Conservation (phyloP, 2,888 invertebrate genomes). For the Drosophila eohydei region DNA sequence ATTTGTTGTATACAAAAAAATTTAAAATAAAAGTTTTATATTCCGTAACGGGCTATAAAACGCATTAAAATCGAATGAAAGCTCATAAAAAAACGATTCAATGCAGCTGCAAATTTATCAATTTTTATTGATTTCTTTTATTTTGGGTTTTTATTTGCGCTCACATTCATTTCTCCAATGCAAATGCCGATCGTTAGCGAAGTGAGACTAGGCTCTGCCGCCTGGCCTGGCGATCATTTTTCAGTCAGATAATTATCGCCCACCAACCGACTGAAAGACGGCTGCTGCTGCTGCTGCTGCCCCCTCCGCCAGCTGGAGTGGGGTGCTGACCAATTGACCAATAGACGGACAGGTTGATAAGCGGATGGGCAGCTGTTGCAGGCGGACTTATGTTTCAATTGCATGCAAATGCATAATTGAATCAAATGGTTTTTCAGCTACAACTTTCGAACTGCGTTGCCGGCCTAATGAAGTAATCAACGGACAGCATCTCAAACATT, state of each 20-base stretch:
- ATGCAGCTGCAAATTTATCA: conserved; percentile 52
- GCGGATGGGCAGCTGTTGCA: conserved; percentile 58
- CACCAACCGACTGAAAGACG: conserved; percentile 54
- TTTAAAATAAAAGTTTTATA: not conserved
- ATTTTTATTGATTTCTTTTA: conserved; percentile 45
- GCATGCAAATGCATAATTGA: conserved; percentile 81
- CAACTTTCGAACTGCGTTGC: conserved; percentile 44
- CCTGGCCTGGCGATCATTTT: conserved; percentile 67
- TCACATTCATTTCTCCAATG: conserved; percentile 31
- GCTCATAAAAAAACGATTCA: conserved; percentile 14
- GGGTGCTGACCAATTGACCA: conserved; percentile 68
- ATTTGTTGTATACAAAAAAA: not conserved
- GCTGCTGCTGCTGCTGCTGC: conserved; percentile 19
- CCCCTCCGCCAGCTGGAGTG: conserved; percentile 9
- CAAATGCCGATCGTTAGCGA: conserved; percentile 71
- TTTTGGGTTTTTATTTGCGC: conserved; percentile 16
- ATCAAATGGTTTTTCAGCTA: conserved; percentile 57
- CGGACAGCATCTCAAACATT: conserved; percentile 68
- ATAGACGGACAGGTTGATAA: conserved; percentile 60
- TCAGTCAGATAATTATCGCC: conserved; percentile 76
- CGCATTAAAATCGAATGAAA: conserved; percentile 37
- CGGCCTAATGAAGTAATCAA: conserved; percentile 76
- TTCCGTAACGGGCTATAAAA: conserved; percentile 19
- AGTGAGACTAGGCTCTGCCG: conserved; percentile 49
- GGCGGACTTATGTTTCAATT: conserved; percentile 68